Conservation (phyloP, 2,888 invertebrate genomes). For the Altica lythri region DNA sequence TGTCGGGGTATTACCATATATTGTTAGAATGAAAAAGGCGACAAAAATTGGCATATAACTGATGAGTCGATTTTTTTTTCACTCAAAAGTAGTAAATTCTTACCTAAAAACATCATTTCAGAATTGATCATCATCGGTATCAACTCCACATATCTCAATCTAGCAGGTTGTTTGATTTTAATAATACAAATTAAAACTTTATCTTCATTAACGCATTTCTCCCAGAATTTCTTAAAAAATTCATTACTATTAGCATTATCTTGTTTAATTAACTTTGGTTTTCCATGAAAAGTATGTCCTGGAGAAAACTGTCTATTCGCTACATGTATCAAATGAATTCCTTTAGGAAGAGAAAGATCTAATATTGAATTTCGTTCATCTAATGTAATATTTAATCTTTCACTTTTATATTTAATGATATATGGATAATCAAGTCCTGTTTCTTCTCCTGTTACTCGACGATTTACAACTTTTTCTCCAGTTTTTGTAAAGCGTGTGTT, state of each 20-base stretch:
- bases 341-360: conserved; percentile 36
- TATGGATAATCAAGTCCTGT: conserved; percentile 1
- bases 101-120: conserved; percentile 30
- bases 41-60: no score
- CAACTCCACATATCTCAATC: conserved; percentile 40
- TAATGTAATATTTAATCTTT: conserved; percentile 34
- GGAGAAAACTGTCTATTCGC: conserved; percentile 38
- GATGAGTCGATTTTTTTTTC: no score
- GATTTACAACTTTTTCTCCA: conserved; percentile 38
- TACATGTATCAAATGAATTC: conserved; percentile 42
- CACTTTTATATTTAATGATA: conserved; percentile 1
- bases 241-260: conserved; percentile 40
- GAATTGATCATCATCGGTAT: conserved; percentile 38
- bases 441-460: conserved; percentile 14
- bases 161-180: conserved; percentile 37
- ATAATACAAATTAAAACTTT: conserved; percentile 46
- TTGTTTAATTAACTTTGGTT: conserved; percentile 35
- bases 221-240: conserved; percentile 48
- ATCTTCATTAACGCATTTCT: conserved; percentile 45
- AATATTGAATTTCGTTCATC: conserved; percentile 37
- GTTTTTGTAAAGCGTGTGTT: conserved; percentile 33
- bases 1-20: no score
- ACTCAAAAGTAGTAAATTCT: not conserved
- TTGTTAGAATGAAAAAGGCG: no score
- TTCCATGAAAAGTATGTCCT: conserved; percentile 37